Percentiles rank a stretch among this genome's conserved stretches.
These are phyloP conservation scores for Oreocharis arfaki DNA, from an alignment of 2,113 vertebrate genomes.

Conservation along the genomic window DNA sequence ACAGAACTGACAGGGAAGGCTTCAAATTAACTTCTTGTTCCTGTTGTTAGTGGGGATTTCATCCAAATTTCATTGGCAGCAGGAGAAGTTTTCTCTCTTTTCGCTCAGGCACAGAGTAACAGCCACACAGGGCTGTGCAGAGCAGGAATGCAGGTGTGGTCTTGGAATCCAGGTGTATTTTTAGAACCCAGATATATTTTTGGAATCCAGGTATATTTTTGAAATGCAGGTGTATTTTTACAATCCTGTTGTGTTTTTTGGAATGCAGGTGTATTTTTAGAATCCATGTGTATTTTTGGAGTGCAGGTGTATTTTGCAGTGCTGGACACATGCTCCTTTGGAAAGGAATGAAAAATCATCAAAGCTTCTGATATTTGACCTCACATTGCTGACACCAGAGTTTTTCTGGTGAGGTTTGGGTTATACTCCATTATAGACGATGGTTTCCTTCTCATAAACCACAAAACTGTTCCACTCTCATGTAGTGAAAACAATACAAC, in stretches of 20 bases:
- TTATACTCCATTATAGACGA: fast-evolving
- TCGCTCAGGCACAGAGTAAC: fast-evolving
- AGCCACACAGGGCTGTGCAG: fast-evolving
- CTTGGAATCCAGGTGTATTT: neutral
- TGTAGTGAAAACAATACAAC: neutral
- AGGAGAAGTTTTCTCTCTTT: neutral
- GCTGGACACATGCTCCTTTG: fast-evolving
- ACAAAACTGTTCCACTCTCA: neutral
- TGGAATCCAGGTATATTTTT: neutral
- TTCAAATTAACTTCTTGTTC: neutral
- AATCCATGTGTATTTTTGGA: neutral
- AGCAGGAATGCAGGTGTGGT: fast-evolving
- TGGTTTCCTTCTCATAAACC: neutral
- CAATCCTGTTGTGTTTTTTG: neutral
- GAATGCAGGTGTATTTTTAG: neutral
- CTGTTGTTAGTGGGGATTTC: neutral
- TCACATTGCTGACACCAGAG: neutral
- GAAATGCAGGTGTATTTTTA: neutral
- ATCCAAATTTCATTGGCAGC: neutral
- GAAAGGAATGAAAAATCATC: neutral
- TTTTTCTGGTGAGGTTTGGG: neutral
- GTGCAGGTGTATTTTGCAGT: neutral
- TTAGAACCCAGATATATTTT: too few species aligned
- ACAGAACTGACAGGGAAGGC: neutral
- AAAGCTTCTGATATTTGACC: too few species aligned